Evolutionary conservation across 2,113 vertebrate species (phyloP), one percentile per base, ranked within the genome.

Genomic region (Brachyistius frenatus): DNA sequence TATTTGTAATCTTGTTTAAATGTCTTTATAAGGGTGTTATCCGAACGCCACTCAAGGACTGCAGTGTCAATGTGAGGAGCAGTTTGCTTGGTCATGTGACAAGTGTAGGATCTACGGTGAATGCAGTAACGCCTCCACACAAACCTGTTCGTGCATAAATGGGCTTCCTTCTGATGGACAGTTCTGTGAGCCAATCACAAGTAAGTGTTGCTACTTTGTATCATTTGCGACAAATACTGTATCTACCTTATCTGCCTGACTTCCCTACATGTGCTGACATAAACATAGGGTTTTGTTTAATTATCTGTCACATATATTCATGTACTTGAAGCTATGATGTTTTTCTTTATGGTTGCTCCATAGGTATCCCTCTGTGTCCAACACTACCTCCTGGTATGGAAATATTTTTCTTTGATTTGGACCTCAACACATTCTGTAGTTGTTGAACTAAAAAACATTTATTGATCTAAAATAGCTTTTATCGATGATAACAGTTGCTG

Each of bases 21-120:
- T 61, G 23, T 23, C 23, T 23, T 60, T 6, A 1, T 44, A 11
- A 93, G 92, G 7, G 31, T 93, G 92, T 56, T 54, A 3, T 56
- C 63, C 74, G 57, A 61, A 37, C 53, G 33, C 66, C 10, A 44
- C 1, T 10, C 65, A 50, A 62, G 55, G 36, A 8, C 54, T 15
- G 10, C 62, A 63, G 61, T 93, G 92, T 83, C n/a, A 57, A 0
- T 92, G 91, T 78, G 88, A 89, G 77, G 66, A 84, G 0, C 7
- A 30, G 1, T 93, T 74, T 67, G 33, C 53, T 9, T 92, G 80
- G 86, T 62, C 84, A 37, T 86, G 80, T 75, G 56, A 81, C 57
- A 67, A 23, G 57, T 92, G 91, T 78, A 2, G 11, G 3, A 0
- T 0, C 1, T 79, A 73, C 5, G 49, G 73, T 9, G n/a, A 54